phyloP scores from a whole-genome alignment of 2,888 invertebrate genomes.

The Drosophila anomalata region DNA sequence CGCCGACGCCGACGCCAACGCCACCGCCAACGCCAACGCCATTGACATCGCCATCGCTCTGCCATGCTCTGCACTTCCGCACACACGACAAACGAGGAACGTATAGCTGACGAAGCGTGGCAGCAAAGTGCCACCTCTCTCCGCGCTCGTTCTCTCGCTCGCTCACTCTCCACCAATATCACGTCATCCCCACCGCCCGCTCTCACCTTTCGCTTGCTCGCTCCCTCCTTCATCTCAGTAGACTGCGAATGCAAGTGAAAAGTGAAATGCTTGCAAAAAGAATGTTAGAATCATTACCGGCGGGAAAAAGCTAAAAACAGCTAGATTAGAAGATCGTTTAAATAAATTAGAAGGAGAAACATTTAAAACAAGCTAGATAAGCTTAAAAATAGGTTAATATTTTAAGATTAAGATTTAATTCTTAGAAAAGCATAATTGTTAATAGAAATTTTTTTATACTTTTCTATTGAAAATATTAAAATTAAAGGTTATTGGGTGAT shows the following conservation, averaged over 20 bases:
- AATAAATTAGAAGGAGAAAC: background rate
- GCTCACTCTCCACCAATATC: constrained; percentile 20
- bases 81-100: constrained; percentile 53
- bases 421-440: background rate
- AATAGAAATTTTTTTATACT: background rate
- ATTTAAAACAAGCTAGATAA: background rate
- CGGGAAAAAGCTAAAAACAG: constrained; percentile 12
- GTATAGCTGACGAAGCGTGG: constrained; percentile 50
- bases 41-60: constrained; percentile 20
- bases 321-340: background rate
- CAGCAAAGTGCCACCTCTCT: constrained; percentile 20
- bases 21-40: constrained; percentile 47
- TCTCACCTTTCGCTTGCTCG: constrained; percentile 2
- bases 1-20: constrained; percentile 21
- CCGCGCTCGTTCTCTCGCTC: constrained; percentile 19
- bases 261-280: constrained; percentile 69
- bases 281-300: constrained; percentile 38
- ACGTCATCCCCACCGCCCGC: constrained; percentile 5
- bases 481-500: background rate
- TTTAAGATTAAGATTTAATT: background rate
- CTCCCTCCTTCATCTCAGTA: constrained; percentile 54
- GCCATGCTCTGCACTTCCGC: constrained; percentile 71
- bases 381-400: background rate
- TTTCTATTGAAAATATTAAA: background rate
- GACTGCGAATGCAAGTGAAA: constrained; percentile 61